Evolutionary conservation across 2,888 invertebrate genomes (phyloP).

Genomic region (Kuschelorhynchus macadamiae): DNA sequence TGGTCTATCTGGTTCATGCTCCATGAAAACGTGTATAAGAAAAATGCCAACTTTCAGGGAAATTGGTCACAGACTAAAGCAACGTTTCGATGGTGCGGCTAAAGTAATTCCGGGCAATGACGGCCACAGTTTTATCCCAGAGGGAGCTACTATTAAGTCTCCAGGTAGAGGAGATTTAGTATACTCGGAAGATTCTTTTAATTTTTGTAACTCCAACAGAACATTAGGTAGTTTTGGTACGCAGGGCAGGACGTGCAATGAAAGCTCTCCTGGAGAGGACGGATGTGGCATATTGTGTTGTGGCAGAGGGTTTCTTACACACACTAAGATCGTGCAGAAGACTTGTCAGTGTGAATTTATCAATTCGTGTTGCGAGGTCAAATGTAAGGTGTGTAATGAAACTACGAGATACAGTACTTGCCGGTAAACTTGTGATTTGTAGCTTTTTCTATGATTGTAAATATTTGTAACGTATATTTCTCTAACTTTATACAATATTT

Average conservation of each 20-base stretch:
- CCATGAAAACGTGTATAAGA: constrained; percentile 90
- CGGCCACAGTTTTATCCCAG: constrained; percentile 90
- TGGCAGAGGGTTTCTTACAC: constrained; percentile 81
- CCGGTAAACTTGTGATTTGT: constrained; percentile 68
- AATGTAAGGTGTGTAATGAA: constrained; percentile 85
- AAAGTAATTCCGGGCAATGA: constrained; percentile 94
- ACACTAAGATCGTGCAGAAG: constrained; percentile 79
- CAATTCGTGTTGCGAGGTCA: constrained; percentile 94
- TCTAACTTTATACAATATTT: constrained; percentile 43
- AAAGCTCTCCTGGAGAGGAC: constrained; percentile 85
- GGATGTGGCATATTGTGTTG: constrained; percentile 93
- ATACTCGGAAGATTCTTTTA: constrained; percentile 93
- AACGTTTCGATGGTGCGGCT: constrained; percentile 90
- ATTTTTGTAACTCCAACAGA: constrained; percentile 85
- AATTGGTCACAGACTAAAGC: constrained; percentile 85
- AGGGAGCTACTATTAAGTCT: constrained; percentile 84
- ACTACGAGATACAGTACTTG: constrained; percentile 83
- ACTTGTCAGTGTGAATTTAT: constrained; percentile 92
- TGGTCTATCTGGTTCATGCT: constrained; percentile 92
- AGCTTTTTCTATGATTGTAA: constrained; percentile 46
- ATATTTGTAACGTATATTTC: constrained; percentile 49
- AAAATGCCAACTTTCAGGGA: constrained; percentile 91
- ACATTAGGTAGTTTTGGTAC: constrained; percentile 91
- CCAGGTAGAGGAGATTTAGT: constrained; percentile 87
- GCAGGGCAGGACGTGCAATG: constrained; percentile 85